Evolutionary conservation across 2,888 invertebrate species (phyloP).

Genomic region (Nemapogon koenigi): DNA sequence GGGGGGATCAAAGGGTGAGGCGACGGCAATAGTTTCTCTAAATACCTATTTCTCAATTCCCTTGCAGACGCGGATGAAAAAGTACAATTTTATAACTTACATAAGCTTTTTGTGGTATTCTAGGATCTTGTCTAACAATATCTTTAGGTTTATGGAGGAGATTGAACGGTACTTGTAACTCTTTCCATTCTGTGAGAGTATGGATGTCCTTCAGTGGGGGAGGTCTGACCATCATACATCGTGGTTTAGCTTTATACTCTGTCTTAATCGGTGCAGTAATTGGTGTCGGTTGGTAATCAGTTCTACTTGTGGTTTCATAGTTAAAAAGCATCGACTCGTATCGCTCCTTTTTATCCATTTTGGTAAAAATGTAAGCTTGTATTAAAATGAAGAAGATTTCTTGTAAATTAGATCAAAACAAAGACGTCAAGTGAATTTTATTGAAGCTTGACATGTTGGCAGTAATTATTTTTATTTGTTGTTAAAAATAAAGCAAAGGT

Average conservation of each 20-base stretch:
- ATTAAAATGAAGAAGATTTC: too few relatives aligned
- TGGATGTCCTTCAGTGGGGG: conserved; percentile 28
- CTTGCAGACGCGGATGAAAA: too few relatives aligned
- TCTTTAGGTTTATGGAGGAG: conserved; percentile 25
- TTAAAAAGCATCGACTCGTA: conserved; percentile 26
- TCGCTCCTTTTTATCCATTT: conserved; percentile 10
- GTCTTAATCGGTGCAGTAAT: conserved; percentile 20
- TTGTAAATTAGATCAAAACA: too few relatives aligned
- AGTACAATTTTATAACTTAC: neutral
- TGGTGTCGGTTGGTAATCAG: conserved; percentile 22
- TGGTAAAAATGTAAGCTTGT: too few relatives aligned
- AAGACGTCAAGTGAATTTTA: too few relatives aligned
- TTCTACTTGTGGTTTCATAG: conserved; percentile 25
- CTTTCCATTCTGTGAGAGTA: conserved; percentile 27
- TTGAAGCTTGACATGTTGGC: too few relatives aligned
- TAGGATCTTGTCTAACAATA: conserved; percentile 27
- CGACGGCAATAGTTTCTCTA: too few relatives aligned
- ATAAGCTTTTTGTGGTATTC: neutral
- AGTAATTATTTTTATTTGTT: too few relatives aligned
- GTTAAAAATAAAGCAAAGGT: too few relatives aligned
- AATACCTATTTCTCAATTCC: too few relatives aligned
- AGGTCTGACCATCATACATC: conserved; percentile 11
- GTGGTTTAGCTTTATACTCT: conserved; percentile 20
- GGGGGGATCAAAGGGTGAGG: too few relatives aligned
- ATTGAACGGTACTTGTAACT: conserved; percentile 24